Conservation (phyloP, 2,888 invertebrate genomes). For the Ornithoptera alexandrae region DNA sequence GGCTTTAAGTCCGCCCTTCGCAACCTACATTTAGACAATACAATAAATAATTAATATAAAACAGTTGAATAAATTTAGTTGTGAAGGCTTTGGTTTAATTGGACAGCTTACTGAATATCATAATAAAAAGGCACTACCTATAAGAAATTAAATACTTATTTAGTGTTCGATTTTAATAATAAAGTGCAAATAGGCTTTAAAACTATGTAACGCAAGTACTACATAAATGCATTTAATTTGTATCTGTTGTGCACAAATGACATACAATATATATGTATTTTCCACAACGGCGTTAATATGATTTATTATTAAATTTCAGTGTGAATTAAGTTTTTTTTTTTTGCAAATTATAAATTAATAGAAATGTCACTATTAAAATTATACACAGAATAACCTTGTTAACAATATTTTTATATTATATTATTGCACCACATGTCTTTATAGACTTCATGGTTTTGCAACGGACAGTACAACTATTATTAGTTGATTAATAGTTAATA, state of each 20-base stretch:
- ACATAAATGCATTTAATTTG: slow-evolving; percentile 38
- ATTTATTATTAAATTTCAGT: not conserved
- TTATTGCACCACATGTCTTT: not conserved
- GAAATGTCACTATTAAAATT: not conserved
- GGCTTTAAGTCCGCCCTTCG: too few relatives aligned
- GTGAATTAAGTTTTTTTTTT: not conserved
- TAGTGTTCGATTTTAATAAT: not conserved
- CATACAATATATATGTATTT: not conserved
- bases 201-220: slow-evolving; percentile 34
- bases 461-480: not conserved
- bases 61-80: not conserved
- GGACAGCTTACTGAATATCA: not conserved
- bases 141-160: too few relatives aligned
- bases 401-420: not conserved
- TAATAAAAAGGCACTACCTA: too few relatives aligned
- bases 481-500: slow-evolving; percentile 1
- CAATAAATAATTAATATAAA: slow-evolving; percentile 2
- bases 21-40: not conserved
- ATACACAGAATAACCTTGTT: not conserved
- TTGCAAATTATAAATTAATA: not conserved
- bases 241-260: slow-evolving; percentile 37
- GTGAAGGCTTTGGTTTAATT: not conserved
- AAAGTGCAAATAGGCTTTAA: not conserved
- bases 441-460: not conserved
- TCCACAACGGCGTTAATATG: not conserved